Base-by-base conservation (phyloP, 2,888 invertebrate genomes). In the Agonopterix subpropinquella region DNA sequence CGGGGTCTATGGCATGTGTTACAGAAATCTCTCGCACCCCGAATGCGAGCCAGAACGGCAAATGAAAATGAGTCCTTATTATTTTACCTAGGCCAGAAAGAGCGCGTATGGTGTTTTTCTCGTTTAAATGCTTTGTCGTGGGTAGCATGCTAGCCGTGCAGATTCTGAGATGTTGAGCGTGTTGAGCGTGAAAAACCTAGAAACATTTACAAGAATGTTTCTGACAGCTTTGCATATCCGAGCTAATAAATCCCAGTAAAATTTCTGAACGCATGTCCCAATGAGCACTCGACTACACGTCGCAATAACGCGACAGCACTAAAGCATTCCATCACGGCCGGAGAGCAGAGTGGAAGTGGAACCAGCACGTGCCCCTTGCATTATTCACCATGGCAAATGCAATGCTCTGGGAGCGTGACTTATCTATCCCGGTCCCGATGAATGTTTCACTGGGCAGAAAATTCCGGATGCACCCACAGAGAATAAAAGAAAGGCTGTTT, bases 361-460 rank as follows among this genome's bases (percentile, higher is more conserved):
- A 58, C 53, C 42, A 52, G 74, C 77, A 77, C 80, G 80, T 79
- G 65, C 72, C 54, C 61, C 64, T 64, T 84, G 80, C 80, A 84
- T 86, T 83, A 86, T 83, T 85, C 83, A 82, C 80, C 65, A 71
- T 77, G 76, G 81, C 76, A 79, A 81, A 80, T 82, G 82, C 82
- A 81, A 73, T 67, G 62, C 58, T 53, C 58, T 53, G 56, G 52
- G 61, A 61, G 72, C 67, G 66, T 82, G 83, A 78, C 84, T 81
- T 82, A 83, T 84, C 83, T 82, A 62, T 62, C 61, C 60, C 53
- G 58, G 61, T 58, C 57, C 58, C 65, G 68, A 69, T 75, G 70
- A 75, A 78, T 77, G 73, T 77, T 75, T 66, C 66, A 70, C 69
- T 61, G 60, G 60, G 58, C 65, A 66, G 71, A 73, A 80, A 77